These are phyloP conservation scores for Nycticorax nycticorax DNA, from an alignment of 2,113 vertebrate species.

Conservation along the genomic window DNA sequence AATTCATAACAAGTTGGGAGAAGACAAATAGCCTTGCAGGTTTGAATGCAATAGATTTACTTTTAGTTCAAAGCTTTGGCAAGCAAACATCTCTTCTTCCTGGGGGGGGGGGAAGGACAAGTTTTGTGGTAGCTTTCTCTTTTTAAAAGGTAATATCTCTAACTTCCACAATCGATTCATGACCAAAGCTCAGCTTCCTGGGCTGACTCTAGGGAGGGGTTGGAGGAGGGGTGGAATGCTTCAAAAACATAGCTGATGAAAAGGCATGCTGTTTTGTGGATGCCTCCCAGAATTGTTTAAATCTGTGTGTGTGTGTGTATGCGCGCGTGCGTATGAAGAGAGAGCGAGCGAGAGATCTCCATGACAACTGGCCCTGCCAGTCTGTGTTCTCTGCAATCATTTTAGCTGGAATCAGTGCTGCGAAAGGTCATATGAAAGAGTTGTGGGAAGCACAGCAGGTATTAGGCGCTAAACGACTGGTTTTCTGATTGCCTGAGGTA, in stretches of 20 bases:
- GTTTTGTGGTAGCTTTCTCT: background rate
- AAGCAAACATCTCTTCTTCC: background rate
- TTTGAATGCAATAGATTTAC: slow-evolving; percentile 21
- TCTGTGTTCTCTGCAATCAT: slow-evolving; percentile 59
- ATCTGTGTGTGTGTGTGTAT: background rate
- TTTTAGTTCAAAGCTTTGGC: slow-evolving; percentile 24
- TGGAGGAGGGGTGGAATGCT: slow-evolving; percentile 73
- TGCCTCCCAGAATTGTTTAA: slow-evolving; percentile 70
- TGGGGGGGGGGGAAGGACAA: background rate
- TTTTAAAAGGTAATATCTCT: background rate
- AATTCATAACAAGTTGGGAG: slow-evolving; percentile 33
- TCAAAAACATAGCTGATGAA: slow-evolving; percentile 65
- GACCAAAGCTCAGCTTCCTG: slow-evolving; percentile 30
- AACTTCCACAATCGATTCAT: slow-evolving; percentile 21
- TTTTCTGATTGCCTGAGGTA: slow-evolving; percentile 57
- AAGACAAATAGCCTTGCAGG: slow-evolving; percentile 32
- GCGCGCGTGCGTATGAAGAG: background rate
- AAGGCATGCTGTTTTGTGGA: slow-evolving; percentile 72
- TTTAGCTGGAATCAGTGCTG: slow-evolving; percentile 68
- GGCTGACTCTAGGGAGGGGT: slow-evolving; percentile 60
- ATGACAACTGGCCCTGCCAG: slow-evolving; percentile 77
- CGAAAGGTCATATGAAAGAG: slow-evolving; percentile 76
- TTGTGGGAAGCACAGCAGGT: slow-evolving; percentile 78
- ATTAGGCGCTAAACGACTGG: slow-evolving; percentile 49
- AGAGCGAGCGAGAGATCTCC: slow-evolving; percentile 64